Conservation (phyloP, 2,888 invertebrate species). For the Drosophila ustulata region DNA sequence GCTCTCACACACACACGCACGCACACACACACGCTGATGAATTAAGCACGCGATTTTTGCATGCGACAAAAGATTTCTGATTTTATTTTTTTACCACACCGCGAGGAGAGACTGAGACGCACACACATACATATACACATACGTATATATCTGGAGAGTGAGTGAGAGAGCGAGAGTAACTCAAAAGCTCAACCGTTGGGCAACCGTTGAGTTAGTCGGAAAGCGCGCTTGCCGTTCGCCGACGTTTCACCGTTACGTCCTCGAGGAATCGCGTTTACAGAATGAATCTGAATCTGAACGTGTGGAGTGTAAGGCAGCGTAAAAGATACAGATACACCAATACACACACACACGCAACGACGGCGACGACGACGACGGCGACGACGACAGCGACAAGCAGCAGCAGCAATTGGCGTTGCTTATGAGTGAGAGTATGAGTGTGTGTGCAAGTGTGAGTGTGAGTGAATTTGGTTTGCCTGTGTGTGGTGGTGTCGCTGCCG, state of each 20-base stretch:
- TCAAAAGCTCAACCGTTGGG: constrained; percentile 62
- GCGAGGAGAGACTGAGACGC: constrained; percentile 15
- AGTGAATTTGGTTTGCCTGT: constrained; percentile 37
- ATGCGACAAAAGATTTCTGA: constrained; percentile 48
- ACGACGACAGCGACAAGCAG: constrained; percentile 65
- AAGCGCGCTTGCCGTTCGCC: constrained; percentile 81
- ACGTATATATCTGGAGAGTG: constrained; percentile 10
- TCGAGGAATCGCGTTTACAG: constrained; percentile 86
- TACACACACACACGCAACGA: constrained; percentile 31
- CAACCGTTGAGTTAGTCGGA: constrained; percentile 68
- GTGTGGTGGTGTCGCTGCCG: constrained; percentile 46
- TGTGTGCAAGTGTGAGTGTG: constrained; percentile 23
- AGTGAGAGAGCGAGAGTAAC: constrained; percentile 23
- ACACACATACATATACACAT: constrained; percentile 2
- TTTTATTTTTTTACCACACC: constrained; percentile 28
- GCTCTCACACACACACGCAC: constrained; percentile 15
- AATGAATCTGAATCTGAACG: constrained; percentile 85
- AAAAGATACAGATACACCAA: constrained; percentile 81
- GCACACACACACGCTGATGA: constrained; percentile 39
- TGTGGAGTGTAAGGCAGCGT: constrained; percentile 85
- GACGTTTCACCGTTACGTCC: constrained; percentile 84
- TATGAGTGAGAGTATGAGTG: constrained; percentile 33
- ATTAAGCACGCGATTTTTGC: constrained; percentile 64
- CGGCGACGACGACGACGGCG: constrained; percentile 44
- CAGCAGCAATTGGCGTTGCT: constrained; percentile 69